Evolutionary conservation across 2,113 vertebrate genomes (phyloP), one percentile per base, ranked within the genome.

Genomic region (Chamaetylas fuelleborni): DNA sequence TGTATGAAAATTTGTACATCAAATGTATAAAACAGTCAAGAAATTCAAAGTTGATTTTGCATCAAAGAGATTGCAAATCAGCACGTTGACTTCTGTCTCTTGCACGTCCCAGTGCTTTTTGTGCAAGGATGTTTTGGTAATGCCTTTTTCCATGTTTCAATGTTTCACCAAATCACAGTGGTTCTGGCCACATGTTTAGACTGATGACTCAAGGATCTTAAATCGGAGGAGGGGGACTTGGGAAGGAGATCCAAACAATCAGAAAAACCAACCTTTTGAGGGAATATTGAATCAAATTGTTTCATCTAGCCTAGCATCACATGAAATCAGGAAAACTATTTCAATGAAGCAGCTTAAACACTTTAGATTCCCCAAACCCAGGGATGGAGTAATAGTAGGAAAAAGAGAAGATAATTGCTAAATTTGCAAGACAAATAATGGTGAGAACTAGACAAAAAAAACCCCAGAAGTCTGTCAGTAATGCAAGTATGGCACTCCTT

Each of bases 61-160:
- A 42, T 61, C 10, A 18, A 51, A 80, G 4, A 1, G 12, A 18
- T 45, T 28, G 2, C 28, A 56, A 53, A 67, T 25, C 20, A 33
- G 25, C 0, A 0, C 36, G 6, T 7, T 26, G 36, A 47, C 3
- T 47, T 11, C 19, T 36, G 7, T 4, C 10, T 43, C 26, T 22
- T 14, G 36, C 13, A 4, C 1, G 0, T 12, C 2, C 0, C 4
- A 19, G 29, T 50, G 48, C 19, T n/a, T 48, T 40, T 48, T 7
- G 12, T 14, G 15, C 0, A 1, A 38, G 20, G 47, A 50, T 54
- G 18, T 64, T 61, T 86, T 2, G 48, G 40, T 7, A 22, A 34
- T 3, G 0, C 24, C 4, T 53, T 80, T 83, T 31, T 23, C 5
- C 1, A 1, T 34, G 6, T 60, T 77, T 42, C 40, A 12, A 1